Percentiles rank a stretch among this genome's conserved stretches.
phyloP scores from a whole-genome alignment of 2,888 invertebrate species.

The Torymus texanus region DNA sequence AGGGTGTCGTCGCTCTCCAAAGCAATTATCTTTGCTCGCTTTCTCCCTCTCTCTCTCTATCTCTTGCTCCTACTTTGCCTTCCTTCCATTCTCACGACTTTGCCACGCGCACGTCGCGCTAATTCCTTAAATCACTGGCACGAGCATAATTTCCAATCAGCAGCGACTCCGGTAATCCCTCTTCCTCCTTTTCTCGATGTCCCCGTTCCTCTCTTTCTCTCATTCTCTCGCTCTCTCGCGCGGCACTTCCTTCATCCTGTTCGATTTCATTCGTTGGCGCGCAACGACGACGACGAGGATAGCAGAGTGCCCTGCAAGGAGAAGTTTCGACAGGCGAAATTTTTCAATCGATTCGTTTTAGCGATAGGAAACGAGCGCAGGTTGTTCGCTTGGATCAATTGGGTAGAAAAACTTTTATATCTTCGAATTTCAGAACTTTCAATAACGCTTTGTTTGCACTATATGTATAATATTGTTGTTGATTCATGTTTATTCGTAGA shows the following conservation, averaged over 20 bases:
- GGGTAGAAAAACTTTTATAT: no score
- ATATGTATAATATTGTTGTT: no score
- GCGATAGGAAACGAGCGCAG: no score
- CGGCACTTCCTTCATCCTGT: not conserved
- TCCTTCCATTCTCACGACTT: not conserved
- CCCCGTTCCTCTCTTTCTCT: not conserved
- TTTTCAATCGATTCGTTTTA: slow-evolving; percentile 9
- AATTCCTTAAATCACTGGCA: slow-evolving; percentile 36
- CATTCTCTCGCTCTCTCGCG: not conserved
- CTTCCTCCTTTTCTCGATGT: not conserved
- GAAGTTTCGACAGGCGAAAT: not conserved
- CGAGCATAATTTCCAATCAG: slow-evolving; percentile 46
- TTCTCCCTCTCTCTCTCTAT: not conserved
- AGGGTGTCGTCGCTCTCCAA: not conserved
- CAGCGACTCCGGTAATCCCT: slow-evolving; percentile 13
- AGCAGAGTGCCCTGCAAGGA: not conserved
- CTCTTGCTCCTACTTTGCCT: no score
- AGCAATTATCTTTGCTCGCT: slow-evolving; percentile 8
- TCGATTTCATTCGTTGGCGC: no score
- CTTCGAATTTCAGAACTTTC: no score
- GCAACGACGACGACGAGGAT: not conserved
- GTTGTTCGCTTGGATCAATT: no score
- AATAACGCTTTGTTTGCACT: no score
- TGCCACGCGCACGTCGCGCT: not conserved
- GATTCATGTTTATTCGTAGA: no score